Evolutionary conservation across 2,797 vertebrate genomes (phyloP), one percentile per base, ranked within the genome.

Genomic region (Acridotheres tristis): DNA sequence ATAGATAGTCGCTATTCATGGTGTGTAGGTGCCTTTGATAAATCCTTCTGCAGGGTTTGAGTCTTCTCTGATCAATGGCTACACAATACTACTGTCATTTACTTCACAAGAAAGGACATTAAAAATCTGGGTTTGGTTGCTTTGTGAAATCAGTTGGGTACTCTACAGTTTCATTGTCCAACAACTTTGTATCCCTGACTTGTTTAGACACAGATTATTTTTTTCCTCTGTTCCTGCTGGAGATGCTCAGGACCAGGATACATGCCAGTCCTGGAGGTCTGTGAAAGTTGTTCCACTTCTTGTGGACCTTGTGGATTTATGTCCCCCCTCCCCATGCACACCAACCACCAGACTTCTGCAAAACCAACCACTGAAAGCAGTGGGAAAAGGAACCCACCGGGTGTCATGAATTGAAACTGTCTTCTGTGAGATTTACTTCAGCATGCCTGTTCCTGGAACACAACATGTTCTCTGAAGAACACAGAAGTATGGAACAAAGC

Each of bases 291-390:
- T 54, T 89, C 59, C 75, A 71, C 10, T 42, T 45, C 47, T 61
- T 68, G 50, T n/a, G 48, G 61, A 45, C 16, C 8, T 8, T 87
- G 79, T 50, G 66, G 40, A 85, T 90, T 85, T 69, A 48, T 32
- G 36, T 53, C 3, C 25, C 11, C 12, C 17, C 7, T 93, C 59
- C 22, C 43, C 65, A n/a, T 12, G 45, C 65, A 74, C 42, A 61
- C 11, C 57, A 88, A 58, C 13, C 20, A 58, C 11, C 20, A 25
- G 48, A 82, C 63, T 94, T 95, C 75, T 76, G 57, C 77, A 92
- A 91, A 95, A 89, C 22, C 85, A 85, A 27, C 75, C 78, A 53
- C 81, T 48, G 67, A 87, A 90, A 89, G 48, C 18, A 75, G 58
- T 4, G 18, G 73, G 55, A 67, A 73, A 84, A 89, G 77, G 74